phyloP scores from a whole-genome alignment of 2,797 vertebrate species.

The Scarus forsteni region DNA sequence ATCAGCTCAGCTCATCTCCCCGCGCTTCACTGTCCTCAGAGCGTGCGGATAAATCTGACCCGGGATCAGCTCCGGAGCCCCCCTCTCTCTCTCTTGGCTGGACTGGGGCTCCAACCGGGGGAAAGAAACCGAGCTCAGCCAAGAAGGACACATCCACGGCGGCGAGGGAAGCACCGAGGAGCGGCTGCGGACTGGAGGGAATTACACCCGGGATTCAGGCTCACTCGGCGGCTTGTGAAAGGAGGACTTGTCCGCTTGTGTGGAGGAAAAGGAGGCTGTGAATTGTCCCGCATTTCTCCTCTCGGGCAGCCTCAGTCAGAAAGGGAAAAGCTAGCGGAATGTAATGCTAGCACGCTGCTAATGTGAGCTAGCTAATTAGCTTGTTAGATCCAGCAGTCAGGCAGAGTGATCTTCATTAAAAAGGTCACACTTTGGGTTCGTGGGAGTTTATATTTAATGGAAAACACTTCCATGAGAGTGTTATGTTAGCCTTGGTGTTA shows the following conservation, averaged over 20 bases:
- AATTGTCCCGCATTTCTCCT: slow-evolving; percentile 68
- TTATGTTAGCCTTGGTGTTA: slow-evolving; percentile 27
- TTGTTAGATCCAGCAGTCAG: slow-evolving; percentile 62
- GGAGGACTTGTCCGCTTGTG: slow-evolving; percentile 14
- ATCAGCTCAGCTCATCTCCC: slow-evolving; percentile 51
- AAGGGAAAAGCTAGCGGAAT: slow-evolving; percentile 79
- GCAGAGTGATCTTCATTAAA: slow-evolving; percentile 65
- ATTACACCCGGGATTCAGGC: slow-evolving; percentile 38
- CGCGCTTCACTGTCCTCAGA: neutral
- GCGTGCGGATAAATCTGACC: slow-evolving; percentile 59
- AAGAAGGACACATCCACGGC: slow-evolving; percentile 75
- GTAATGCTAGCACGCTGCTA: slow-evolving; percentile 80
- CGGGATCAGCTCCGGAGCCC: slow-evolving; percentile 57
- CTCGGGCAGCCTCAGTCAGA: slow-evolving; percentile 60
- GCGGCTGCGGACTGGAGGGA: slow-evolving; percentile 51
- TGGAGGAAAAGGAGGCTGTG: slow-evolving; percentile 46
- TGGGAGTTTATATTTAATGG: slow-evolving; percentile 28
- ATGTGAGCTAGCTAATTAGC: slow-evolving; percentile 80
- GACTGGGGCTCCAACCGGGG: slow-evolving; percentile 66
- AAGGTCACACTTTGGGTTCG: slow-evolving; percentile 59
- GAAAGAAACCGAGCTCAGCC: slow-evolving; percentile 67
- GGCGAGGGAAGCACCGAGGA: slow-evolving; percentile 54
- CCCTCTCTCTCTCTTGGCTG: slow-evolving; percentile 33
- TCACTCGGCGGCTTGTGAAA: slow-evolving; percentile 13
- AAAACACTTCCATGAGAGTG: slow-evolving; percentile 12